Conservation (phyloP, 2,113 vertebrate genomes). For the Coptodon rendalli region DNA sequence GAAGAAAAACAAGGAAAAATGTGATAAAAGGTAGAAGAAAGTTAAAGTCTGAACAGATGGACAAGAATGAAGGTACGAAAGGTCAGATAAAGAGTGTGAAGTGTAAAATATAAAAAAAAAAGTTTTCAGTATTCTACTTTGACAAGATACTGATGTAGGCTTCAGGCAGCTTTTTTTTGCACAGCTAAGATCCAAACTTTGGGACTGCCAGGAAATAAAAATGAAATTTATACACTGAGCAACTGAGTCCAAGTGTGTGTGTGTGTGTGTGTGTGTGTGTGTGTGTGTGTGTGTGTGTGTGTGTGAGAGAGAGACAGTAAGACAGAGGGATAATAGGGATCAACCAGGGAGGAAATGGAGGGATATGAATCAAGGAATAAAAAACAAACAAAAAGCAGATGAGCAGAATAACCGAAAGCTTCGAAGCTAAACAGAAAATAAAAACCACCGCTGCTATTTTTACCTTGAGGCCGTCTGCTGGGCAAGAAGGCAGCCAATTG, state of each 20-base stretch:
- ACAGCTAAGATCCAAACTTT: background rate
- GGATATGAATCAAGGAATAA: background rate
- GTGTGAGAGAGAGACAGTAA: background rate
- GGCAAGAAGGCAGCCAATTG: constrained; percentile 7
- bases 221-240: background rate
- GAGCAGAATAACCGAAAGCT: constrained; percentile 39
- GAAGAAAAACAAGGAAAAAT: background rate
- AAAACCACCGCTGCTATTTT: constrained; percentile 65
- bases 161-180: background rate
- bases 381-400: constrained; percentile 27
- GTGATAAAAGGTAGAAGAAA: background rate
- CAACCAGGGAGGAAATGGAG: constrained; percentile 26
- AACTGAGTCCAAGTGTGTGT: background rate
- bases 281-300: background rate
- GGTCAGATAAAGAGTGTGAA: background rate
- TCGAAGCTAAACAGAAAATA: constrained; percentile 51
- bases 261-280: background rate
- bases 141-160: background rate
- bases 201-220: background rate
- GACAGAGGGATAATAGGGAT: background rate
- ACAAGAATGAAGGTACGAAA: background rate
- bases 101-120: background rate
- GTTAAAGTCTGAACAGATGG: background rate
- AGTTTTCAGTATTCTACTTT: background rate
- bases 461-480: constrained; percentile 76